phyloP scores from a whole-genome alignment of 2,113 vertebrate species.

The Cynocephalus volans region DNA sequence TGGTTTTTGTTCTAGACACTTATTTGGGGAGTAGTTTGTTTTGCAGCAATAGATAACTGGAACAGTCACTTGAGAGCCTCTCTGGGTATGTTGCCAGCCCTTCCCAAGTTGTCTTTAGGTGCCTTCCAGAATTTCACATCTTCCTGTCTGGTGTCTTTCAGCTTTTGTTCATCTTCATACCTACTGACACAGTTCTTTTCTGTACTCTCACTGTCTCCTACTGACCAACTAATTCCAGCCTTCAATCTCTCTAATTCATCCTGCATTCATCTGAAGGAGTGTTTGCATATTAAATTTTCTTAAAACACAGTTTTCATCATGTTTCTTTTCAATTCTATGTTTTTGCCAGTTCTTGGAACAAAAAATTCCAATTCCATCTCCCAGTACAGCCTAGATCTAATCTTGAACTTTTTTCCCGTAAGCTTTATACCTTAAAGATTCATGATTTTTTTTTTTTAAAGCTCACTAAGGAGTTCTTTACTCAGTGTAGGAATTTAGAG shows the following conservation, averaged over 20 bases:
- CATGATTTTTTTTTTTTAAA: too few species aligned
- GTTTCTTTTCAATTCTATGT: conserved; percentile 60
- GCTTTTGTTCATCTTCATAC: conserved; percentile 11
- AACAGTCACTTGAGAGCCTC: neutral
- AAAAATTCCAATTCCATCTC: conserved; percentile 57
- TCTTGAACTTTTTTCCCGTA: conserved; percentile 61
- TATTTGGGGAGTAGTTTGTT: neutral
- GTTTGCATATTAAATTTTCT: conserved; percentile 59
- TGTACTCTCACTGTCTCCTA: neutral
- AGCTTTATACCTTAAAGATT: conserved; percentile 16
- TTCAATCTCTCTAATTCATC: neutral
- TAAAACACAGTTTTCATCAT: conserved; percentile 48
- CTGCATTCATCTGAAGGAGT: conserved; percentile 16
- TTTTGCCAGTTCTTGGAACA: conserved; percentile 52
- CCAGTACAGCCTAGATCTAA: neutral
- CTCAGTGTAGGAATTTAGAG: neutral
- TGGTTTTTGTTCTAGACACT: conserved; percentile 5
- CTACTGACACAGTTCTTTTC: conserved; percentile 22
- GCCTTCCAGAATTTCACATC: neutral
- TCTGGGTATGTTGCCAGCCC: neutral
- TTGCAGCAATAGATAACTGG: neutral
- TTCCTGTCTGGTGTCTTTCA: neutral
- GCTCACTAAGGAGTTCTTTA: neutral
- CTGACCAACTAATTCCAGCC: conserved; percentile 16
- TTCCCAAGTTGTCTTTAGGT: conserved; percentile 39